Percentiles rank a stretch among this genome's conserved stretches.
Conservation (phyloP, 2,888 invertebrate genomes). For the Onchidella celtica region DNA sequence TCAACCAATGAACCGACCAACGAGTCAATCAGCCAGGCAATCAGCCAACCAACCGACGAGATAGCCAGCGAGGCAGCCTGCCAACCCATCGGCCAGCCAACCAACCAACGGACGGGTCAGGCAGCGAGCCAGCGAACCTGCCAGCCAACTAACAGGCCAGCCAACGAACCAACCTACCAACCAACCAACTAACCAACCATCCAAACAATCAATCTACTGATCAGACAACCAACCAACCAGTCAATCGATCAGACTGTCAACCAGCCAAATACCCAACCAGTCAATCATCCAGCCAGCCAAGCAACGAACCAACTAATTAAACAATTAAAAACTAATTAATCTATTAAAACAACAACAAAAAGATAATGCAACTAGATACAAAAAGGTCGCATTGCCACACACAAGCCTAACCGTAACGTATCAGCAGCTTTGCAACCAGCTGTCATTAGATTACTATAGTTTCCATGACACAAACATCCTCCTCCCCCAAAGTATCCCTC, state of each 20-base stretch:
- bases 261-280: neutral
- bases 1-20: too few species aligned
- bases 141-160: neutral
- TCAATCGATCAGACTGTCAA: neutral
- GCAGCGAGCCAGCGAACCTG: neutral
- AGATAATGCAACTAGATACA: too few species aligned
- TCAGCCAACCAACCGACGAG: too few species aligned
- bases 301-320: neutral
- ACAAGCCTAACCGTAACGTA: too few species aligned
- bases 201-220: neutral
- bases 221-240: neutral
- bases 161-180: neutral
- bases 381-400: too few species aligned
- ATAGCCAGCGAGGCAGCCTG: neutral
- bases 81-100: neutral
- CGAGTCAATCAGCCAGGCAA: too few species aligned
- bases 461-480: too few species aligned
- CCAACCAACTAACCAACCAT: neutral
- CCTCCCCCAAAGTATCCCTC: too few species aligned
- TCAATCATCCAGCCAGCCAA: neutral
- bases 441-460: too few species aligned
- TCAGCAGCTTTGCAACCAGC: too few species aligned
- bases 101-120: too few species aligned
- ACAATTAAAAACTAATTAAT: neutral
- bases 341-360: too few species aligned